Evolutionary conservation across 2,113 vertebrate species (phyloP).

Genomic region (Elachura formosa): DNA sequence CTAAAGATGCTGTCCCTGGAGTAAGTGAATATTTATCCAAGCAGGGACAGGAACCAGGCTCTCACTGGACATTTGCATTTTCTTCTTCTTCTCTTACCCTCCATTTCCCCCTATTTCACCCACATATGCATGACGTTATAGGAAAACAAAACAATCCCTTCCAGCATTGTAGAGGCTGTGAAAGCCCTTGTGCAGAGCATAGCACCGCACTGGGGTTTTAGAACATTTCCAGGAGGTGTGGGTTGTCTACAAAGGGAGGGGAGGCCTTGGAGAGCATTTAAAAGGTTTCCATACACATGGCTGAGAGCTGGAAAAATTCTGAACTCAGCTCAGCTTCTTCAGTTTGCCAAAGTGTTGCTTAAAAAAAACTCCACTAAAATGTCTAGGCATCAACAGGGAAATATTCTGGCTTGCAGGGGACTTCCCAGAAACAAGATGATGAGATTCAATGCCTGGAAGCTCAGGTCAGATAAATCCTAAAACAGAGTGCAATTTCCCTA

Average conservation of each 20-base stretch:
- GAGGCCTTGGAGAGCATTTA: background rate
- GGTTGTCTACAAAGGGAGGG: background rate
- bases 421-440: background rate
- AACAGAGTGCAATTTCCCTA: background rate
- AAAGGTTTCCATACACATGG: background rate
- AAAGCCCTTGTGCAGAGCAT: background rate
- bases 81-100: background rate
- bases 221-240: background rate
- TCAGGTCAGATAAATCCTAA: slow-evolving; percentile 34
- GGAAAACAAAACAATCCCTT: fast-evolving
- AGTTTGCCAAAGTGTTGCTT: background rate
- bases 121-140: background rate
- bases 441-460: slow-evolving; percentile 41
- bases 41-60: background rate
- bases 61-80: background rate
- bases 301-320: background rate
- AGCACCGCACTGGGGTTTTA: background rate
- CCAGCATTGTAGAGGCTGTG: background rate
- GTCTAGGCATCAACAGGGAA: background rate
- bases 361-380: background rate
- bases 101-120: background rate
- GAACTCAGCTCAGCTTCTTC: background rate
- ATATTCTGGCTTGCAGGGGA: background rate
- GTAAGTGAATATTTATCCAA: background rate
- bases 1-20: background rate